A percentile compares a stretch with the other conserved stretches of the same genome.
phyloP scores from a whole-genome alignment of 2,113 vertebrate species.

The Apodemus sylvaticus region DNA sequence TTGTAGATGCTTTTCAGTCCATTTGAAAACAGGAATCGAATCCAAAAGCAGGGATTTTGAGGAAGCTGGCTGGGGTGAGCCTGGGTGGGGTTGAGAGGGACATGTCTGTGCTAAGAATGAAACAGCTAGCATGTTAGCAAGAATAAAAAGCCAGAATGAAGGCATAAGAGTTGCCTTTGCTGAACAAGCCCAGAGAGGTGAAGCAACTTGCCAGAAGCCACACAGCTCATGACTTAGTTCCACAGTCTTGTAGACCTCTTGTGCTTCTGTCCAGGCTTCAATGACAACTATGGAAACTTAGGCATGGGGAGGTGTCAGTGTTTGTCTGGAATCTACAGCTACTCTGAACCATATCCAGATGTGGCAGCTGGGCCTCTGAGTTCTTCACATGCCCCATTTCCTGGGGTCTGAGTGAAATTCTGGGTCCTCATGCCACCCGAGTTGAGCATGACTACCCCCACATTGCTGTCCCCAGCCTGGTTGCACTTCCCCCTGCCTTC shows the following conservation, averaged over 20 bases:
- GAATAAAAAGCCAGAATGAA: neutral
- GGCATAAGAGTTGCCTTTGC: neutral
- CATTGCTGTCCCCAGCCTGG: neutral
- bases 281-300: neutral
- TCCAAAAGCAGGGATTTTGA: conserved; percentile 10
- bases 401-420: neutral
- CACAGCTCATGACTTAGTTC: neutral
- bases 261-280: neutral
- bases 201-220: neutral
- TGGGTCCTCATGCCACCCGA: fast-evolving
- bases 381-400: fast-evolving
- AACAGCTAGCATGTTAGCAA: neutral
- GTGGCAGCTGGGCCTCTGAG: too few species aligned
- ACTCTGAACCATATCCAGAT: neutral
- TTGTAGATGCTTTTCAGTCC: neutral
- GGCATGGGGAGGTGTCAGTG: neutral
- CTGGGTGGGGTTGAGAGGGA: neutral
- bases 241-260: neutral
- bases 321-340: neutral
- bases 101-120: neutral
- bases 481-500: neutral
- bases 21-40: conserved; percentile 55
- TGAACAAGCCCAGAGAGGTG: neutral
- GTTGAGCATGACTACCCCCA: neutral
- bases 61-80: neutral